phyloP scores from a whole-genome alignment of 2,888 invertebrate species.

The Ceraclea dissimilis region DNA sequence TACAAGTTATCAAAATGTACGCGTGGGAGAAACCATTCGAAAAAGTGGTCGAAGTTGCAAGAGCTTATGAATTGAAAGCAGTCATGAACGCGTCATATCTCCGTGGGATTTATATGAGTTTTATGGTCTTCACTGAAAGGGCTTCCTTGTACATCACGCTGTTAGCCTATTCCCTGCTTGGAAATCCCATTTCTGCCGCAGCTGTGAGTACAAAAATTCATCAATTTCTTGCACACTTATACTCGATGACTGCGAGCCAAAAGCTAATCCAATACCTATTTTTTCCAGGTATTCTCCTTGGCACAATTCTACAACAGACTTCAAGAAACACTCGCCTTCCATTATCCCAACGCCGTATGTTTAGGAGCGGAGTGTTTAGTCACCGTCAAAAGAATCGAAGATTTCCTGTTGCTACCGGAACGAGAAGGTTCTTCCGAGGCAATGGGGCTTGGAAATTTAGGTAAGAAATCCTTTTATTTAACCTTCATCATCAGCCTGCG shows the following conservation, averaged over 20 bases:
- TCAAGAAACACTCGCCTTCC: slow-evolving; percentile 50
- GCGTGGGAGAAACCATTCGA: slow-evolving; percentile 78
- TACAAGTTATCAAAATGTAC: slow-evolving; percentile 85
- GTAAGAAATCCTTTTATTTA: slow-evolving; percentile 3
- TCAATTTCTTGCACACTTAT: too few species aligned
- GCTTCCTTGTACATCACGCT: slow-evolving; percentile 66
- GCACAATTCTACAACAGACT: slow-evolving; percentile 57
- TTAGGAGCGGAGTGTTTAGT: slow-evolving; percentile 52
- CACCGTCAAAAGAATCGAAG: slow-evolving; percentile 47
- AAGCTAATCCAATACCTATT: too few species aligned
- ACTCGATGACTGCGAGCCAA: too few species aligned
- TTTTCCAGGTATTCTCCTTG: slow-evolving; percentile 48
- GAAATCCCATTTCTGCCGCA: slow-evolving; percentile 32
- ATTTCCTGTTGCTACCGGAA: slow-evolving; percentile 50
- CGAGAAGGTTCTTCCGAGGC: slow-evolving; percentile 31
- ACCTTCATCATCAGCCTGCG: too few species aligned
- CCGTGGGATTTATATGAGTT: slow-evolving; percentile 45
- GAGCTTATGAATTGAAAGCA: slow-evolving; percentile 48
- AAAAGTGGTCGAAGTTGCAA: slow-evolving; percentile 55
- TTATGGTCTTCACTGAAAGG: slow-evolving; percentile 64
- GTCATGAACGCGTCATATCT: slow-evolving; percentile 43
- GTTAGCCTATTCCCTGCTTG: slow-evolving; percentile 54
- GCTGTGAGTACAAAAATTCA: slow-evolving; percentile 12
- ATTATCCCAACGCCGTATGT: slow-evolving; percentile 50
- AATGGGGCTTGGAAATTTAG: slow-evolving; percentile 13